These are phyloP conservation scores for Drosophila watanabei DNA, from an alignment of 1,140 invertebrate genomes.

Conservation along the genomic window DNA sequence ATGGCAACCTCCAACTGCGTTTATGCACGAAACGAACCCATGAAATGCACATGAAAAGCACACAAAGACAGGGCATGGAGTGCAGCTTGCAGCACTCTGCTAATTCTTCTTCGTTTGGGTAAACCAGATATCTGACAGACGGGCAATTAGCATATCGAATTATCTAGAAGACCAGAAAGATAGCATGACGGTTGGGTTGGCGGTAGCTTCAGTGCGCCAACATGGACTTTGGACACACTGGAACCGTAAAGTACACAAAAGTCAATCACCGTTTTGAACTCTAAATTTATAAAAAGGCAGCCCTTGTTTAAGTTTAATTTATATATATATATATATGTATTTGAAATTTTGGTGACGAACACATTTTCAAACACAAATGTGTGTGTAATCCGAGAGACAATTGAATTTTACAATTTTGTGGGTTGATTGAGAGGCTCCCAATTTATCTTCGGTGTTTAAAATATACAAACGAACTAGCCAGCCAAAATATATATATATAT, in stretches of 20 bases:
- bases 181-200: background rate
- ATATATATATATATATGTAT: conserved; percentile 4
- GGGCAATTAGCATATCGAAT: background rate
- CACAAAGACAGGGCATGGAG: background rate
- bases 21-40: background rate
- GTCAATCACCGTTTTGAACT: background rate
- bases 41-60: background rate
- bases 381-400: conserved; percentile 2
- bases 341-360: conserved; percentile 11
- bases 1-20: background rate
- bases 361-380: background rate
- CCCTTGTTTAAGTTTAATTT: background rate
- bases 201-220: background rate
- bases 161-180: background rate
- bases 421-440: background rate
- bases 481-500: conserved; percentile 2
- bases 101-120: background rate
- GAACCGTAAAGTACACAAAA: background rate
- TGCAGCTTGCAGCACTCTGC: background rate
- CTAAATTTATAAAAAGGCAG: background rate
- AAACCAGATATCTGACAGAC: background rate
- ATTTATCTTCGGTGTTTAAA: background rate
- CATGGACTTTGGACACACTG: background rate
- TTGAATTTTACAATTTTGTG: conserved; percentile 11
- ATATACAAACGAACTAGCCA: conserved; percentile 14